These are phyloP conservation scores for Dendronephthya gigantea DNA, from an alignment of 64 coral and sea anemone species.

Conservation along the genomic window DNA sequence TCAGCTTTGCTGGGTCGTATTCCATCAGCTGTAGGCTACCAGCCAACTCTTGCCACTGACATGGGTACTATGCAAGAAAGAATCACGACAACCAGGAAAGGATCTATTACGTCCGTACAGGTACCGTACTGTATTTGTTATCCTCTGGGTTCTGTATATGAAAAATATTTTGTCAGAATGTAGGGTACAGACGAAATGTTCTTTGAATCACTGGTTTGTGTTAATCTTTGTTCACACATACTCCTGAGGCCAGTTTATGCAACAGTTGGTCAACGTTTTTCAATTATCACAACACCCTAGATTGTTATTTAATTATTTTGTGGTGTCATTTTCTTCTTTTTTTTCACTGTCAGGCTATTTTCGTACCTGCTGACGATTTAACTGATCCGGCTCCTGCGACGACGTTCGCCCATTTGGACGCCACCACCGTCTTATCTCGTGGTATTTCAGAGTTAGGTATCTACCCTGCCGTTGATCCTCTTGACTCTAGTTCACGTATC, in stretches of 20 bases:
- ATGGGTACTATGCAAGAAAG: conserved; percentile 96
- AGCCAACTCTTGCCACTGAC: conserved; percentile 79
- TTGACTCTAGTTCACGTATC: conserved; percentile 78
- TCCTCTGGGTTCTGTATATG: too few species aligned
- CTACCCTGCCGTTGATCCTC: conserved; percentile 86
- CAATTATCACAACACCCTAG: too few species aligned
- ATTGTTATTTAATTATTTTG: not conserved
- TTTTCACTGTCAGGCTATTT: conserved; percentile 51
- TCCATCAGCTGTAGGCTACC: conserved; percentile 90
- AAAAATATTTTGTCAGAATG: not conserved
- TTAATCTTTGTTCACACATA: too few species aligned
- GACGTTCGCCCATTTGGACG: conserved; percentile 89
- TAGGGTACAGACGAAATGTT: too few species aligned
- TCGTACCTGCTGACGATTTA: conserved; percentile 90
- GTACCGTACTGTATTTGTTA: conserved; percentile 19
- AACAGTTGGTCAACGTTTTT: too few species aligned
- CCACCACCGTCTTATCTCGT: conserved; percentile 77
- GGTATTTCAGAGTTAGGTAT: conserved; percentile 82
- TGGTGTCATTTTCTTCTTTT: not conserved
- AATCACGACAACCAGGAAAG: conserved; percentile 85
- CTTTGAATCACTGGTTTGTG: too few species aligned
- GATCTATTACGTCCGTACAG: conserved; percentile 92
- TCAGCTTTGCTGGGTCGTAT: conserved; percentile 86
- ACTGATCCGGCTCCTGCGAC: conserved; percentile 91
- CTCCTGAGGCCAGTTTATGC: too few species aligned